Conservation (phyloP, 2,113 vertebrate species). For the Megalops atlanticus region DNA sequence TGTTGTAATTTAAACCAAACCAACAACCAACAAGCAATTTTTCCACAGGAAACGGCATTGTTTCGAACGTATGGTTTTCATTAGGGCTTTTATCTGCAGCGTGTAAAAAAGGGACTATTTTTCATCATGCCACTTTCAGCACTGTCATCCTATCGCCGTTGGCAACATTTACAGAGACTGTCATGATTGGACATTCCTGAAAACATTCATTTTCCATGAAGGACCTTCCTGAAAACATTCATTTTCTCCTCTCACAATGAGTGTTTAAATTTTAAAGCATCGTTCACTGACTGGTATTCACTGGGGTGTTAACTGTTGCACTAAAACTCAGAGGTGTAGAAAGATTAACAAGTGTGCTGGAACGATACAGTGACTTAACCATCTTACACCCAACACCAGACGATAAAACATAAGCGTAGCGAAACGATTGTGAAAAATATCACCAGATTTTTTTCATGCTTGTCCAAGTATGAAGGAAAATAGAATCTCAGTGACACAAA, state of each 20-base stretch:
- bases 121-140: background rate
- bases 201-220: background rate
- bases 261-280: background rate
- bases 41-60: slow-evolving; percentile 38
- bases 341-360: background rate
- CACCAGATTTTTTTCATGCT: background rate
- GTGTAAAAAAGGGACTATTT: background rate
- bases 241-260: background rate
- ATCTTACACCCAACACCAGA: too few species aligned
- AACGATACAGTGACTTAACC: too few species aligned
- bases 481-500: background rate
- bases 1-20: slow-evolving; percentile 32
- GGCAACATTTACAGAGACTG: background rate
- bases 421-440: background rate
- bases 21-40: slow-evolving; percentile 44
- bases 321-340: too few species aligned
- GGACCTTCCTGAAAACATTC: background rate
- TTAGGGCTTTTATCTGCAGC: slow-evolving; percentile 15
- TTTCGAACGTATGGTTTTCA: slow-evolving; percentile 29
- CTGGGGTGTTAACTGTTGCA: background rate
- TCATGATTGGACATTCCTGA: background rate
- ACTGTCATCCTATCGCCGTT: background rate
- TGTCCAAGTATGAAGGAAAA: background rate
- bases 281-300: background rate
- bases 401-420: too few species aligned